Evolutionary conservation across 2,113 vertebrate genomes (phyloP).

Genomic region (Indicator indicator): DNA sequence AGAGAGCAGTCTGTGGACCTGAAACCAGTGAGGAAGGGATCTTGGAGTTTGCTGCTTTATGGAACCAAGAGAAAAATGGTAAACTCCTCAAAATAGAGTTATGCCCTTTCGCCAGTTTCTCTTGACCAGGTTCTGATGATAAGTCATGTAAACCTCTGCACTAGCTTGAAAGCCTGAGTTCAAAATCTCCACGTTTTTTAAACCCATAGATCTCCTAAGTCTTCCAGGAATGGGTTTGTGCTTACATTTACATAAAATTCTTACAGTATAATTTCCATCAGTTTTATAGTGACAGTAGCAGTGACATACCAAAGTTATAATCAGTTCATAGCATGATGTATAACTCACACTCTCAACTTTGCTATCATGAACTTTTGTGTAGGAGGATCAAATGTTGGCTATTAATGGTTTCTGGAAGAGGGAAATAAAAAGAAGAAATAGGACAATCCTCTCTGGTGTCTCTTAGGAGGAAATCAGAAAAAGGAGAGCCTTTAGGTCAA

Average conservation of each 20-base stretch:
- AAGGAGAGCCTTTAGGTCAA: conserved; percentile 71
- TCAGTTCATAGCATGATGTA: conserved; percentile 36
- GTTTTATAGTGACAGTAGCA: conserved; percentile 35
- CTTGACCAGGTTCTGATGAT: background rate
- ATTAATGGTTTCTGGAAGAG: conserved; percentile 58
- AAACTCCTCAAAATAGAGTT: background rate
- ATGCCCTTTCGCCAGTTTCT: background rate
- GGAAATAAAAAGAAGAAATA: conserved; percentile 64
- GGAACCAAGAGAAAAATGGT: background rate
- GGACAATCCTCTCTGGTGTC: conserved; percentile 57
- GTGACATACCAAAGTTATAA: conserved; percentile 54
- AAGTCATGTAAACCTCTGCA: background rate
- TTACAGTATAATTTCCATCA: conserved; percentile 20
- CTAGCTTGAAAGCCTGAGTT: background rate
- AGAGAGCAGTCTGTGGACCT: background rate
- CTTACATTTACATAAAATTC: conserved; percentile 27
- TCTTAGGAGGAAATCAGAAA: conserved; percentile 64
- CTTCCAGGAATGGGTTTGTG: background rate
- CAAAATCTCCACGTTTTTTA: background rate
- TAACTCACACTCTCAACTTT: conserved; percentile 47
- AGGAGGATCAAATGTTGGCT: conserved; percentile 56
- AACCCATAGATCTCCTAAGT: background rate
- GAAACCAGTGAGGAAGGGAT: background rate
- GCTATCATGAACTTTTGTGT: conserved; percentile 62
- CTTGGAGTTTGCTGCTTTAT: background rate